Evolutionary conservation across 2,113 vertebrate genomes (phyloP), one percentile per base, ranked within the genome.

Genomic region (Clarias batrachus): DNA sequence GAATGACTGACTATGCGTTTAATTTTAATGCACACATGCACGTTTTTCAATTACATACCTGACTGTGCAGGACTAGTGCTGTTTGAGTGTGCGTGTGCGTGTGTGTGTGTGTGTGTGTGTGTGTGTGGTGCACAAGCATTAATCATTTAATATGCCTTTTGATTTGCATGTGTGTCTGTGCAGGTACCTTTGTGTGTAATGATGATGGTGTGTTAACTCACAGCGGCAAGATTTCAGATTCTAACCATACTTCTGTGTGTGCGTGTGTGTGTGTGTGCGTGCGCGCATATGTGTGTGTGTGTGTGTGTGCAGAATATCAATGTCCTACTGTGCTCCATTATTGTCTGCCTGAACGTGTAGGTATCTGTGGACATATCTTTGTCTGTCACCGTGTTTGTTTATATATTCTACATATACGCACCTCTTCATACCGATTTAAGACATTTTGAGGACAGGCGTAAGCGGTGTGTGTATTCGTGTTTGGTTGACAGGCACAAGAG

Each of bases 171-270:
- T 89, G 68, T 73, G 59, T 82, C 11, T 88, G 79, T 83, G 71
- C 10, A 54, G 71, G 93, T 93, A 91, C 91, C 90, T 92, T 89
- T 93, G 94, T 92, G 91, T 92, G 92, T 93, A 94, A 94, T 93
- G 93, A 92, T 93, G 94, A 93, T 94, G 90, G 90, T 94, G 87
- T 87, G 68, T 85, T 71, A 83, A 87, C 84, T 90, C 89, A 86
- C 88, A 81, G 81, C 76, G 87, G 85, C 88, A 87, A 90, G 87
- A 86, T 92, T 88, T 86, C 77, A 90, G 52, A 85, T 90, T 85
- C 88, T 87, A 87, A 82, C 86, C 88, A 89, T 81, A 87, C 25
- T 87, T 78, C 30, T 79, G 63, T 80, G 56, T 59, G 33, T 56
- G 88, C 78, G 89, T 88, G 81, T 87, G 87, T 89, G 82, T 82